A percentile compares a stretch with the other conserved stretches of the same genome.
Evolutionary conservation across 64 coral and sea anemone genomes (phyloP).

Genomic region (Stylophora pistillata): DNA sequence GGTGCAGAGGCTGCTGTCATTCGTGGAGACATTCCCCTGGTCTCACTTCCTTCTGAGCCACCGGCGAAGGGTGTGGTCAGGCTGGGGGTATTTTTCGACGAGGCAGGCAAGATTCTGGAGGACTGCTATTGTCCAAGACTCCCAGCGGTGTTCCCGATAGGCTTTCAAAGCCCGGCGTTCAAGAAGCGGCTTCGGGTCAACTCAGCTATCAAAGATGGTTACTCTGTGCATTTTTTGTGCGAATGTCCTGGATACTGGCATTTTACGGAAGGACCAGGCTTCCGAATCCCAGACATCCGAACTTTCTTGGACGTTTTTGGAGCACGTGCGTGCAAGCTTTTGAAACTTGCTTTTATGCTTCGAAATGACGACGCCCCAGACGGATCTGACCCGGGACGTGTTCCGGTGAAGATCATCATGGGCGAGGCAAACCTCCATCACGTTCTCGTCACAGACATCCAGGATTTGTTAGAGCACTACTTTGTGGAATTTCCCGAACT

Average conservation of each 20-base stretch:
- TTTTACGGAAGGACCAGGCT: constrained; percentile 72
- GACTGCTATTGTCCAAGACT: constrained; percentile 75
- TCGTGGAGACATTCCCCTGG: constrained; percentile 38
- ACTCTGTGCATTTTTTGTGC: constrained; percentile 85
- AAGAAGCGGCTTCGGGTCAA: constrained; percentile 62
- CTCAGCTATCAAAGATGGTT: constrained; percentile 69
- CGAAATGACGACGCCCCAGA: constrained; percentile 19
- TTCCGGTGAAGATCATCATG: constrained; percentile 47
- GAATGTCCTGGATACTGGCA: constrained; percentile 93
- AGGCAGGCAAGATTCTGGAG: constrained; percentile 45
- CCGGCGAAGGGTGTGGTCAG: not conserved
- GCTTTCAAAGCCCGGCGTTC: constrained; percentile 64
- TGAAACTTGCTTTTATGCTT: constrained; percentile 67
- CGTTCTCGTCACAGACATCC: constrained; percentile 58
- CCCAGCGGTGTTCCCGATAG: constrained; percentile 74
- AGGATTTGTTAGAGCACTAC: constrained; percentile 80
- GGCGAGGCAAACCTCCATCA: constrained; percentile 44
- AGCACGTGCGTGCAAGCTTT: constrained; percentile 71
- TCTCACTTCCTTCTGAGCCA: not conserved
- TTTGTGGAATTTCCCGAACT: constrained; percentile 69
- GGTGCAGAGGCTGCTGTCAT: constrained; percentile 55
- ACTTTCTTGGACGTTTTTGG: constrained; percentile 67
- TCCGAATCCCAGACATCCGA: constrained; percentile 58
- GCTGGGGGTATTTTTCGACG: constrained; percentile 22
- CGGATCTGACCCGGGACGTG: constrained; percentile 24